phyloP scores from a whole-genome alignment of 2,888 invertebrate genomes.

The Aphelenchoides bicaudatus region DNA sequence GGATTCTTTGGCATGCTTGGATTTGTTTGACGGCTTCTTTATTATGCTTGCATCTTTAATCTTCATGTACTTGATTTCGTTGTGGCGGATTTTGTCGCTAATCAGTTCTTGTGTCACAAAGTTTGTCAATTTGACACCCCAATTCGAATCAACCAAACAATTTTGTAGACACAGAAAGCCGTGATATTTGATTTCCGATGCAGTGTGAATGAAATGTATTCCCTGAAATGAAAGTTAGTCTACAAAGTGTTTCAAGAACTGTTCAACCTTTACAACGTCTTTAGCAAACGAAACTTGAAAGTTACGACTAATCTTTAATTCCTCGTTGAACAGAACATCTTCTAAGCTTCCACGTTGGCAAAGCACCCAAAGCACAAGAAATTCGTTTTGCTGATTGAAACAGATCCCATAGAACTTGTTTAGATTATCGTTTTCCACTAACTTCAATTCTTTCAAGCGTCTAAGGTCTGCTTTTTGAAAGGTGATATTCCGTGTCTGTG shows the following conservation, averaged over 20 bases:
- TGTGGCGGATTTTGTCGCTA: conserved; percentile 45
- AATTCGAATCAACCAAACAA: conserved; percentile 55
- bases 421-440: conserved; percentile 56
- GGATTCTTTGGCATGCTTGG: conserved; percentile 22
- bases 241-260: no score
- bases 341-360: conserved; percentile 54
- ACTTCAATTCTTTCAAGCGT: conserved; percentile 53
- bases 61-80: conserved; percentile 26
- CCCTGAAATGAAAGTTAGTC: conserved; percentile 37
- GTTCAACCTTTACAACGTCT: conserved; percentile 53
- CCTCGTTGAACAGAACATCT: conserved; percentile 59
- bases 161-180: conserved; percentile 54
- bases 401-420: conserved; percentile 60
- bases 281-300: conserved; percentile 60
- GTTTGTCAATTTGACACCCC: conserved; percentile 54
- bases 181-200: conserved; percentile 45
- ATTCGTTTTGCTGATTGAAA: conserved; percentile 59
- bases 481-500: conserved; percentile 51
- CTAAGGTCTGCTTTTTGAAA: conserved; percentile 51
- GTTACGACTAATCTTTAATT: conserved; percentile 56
- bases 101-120: conserved; percentile 49
- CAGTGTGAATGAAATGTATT: conserved; percentile 44
- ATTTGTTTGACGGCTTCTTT: conserved; percentile 19
- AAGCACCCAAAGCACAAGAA: conserved; percentile 56
- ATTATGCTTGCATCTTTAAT: background rate